Base-by-base conservation (phyloP, 2,113 vertebrate species). In the Heteronetta atricapilla region DNA sequence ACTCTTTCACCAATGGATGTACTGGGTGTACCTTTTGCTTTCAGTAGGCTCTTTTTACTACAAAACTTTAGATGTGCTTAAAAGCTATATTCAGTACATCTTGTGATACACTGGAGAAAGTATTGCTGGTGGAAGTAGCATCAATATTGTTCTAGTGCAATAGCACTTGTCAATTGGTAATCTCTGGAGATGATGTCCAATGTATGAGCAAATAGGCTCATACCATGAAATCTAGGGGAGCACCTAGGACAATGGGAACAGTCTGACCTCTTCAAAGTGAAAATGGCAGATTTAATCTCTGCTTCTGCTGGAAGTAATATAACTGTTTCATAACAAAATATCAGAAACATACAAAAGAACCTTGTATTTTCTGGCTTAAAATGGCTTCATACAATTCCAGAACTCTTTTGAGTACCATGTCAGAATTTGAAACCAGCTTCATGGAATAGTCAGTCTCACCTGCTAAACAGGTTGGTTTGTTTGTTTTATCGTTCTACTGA, bases 1-100 rank as follows among this genome's bases (percentile, higher is more conserved):
- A 25, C 7, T 56, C 19, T 46, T 66, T 36, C 19, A 10, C 11
- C 0, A 0, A 3, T 3, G 1, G 28, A 50, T 13, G 33, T 63
- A 36, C 20, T 56, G 17, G 3, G 6, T 48, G 17, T 31, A 34
- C 13, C n/a, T 60, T n/a, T 69, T 85, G 26, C 52, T 82, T 68
- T 60, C 69, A 36, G 21, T 28, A 74, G 36, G 5, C 13, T 90
- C 14, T 16, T n/a, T 48, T 19, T 70, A 2, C 20, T 85, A 76
- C 8, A 48, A 33, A 81, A 70, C 69, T 23, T 63, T 3, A 36
- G 20, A 25, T 79, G 22, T 8, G 25, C 38, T 64, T 86, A 68
- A 20, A 86, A 89, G 11, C 48, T 22, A 19, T 20, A 16, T 1
- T 1, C 36, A 11, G 6, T 74, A 62, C 55, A 68, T 44, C 48